Evolutionary conservation across 2,113 vertebrate genomes (phyloP), one percentile per base, ranked within the genome.

Genomic region (Hippocampus comes): DNA sequence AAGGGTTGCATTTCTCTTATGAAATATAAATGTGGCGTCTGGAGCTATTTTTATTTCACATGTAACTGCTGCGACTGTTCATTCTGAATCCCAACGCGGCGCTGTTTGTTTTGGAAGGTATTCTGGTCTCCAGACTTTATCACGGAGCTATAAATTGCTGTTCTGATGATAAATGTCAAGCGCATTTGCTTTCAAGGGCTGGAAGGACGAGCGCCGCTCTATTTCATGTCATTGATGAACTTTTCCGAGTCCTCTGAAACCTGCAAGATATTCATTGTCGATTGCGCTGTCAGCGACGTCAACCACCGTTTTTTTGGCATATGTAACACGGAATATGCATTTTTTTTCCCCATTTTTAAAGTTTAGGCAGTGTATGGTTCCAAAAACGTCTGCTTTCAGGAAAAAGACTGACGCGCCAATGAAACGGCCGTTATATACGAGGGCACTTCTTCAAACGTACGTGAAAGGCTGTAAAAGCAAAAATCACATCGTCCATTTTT

Each of bases 181-280:
- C 74, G 65, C 67, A 79, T 70, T 60, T 78, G 85, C 67, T 67
- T 78, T 83, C 67, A 53, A 60, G 23, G 56, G 57, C 6, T 20
- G 69, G 64, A 81, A 78, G 73, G 72, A 80, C 79, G 68, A 77
- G 79, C 82, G 65, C 67, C 82, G 82, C 83, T 78, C 82, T 66
- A 68, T 87, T 86, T 81, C 77, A 79, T 83, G 67, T 75, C 70
- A 60, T 72, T 86, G 85, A 87, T 86, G 63, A 83, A 86, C 70
- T 72, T 77, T 72, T 71, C 77, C 56, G 49, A 66, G 42, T 18
- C 21, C 5, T 2, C 53, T 10, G 20, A 56, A 56, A 56, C 4
- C 21, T 12, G n/a, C 21, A 55, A 55, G 51, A 9, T n/a, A 11
- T 7, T 56, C 23, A 4, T n/a, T 56, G 21, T 4, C n/a, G 53